Evolutionary conservation across 2,113 vertebrate genomes (phyloP).

Genomic region (Planiliza haematocheilus): DNA sequence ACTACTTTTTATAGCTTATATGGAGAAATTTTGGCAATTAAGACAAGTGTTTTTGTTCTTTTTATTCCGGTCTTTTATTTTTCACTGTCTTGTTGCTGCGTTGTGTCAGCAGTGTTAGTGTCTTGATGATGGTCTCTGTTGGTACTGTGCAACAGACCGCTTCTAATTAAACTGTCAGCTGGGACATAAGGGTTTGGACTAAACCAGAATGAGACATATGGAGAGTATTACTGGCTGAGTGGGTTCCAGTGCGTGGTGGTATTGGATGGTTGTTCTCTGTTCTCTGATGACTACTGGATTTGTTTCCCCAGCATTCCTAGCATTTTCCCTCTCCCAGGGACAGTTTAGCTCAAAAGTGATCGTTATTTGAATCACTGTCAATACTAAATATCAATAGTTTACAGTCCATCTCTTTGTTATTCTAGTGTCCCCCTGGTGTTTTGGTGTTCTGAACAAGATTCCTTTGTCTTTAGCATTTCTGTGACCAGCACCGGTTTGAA

Average conservation of each 20-base stretch:
- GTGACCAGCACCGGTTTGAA: too few relatives aligned
- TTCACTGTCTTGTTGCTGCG: neutral
- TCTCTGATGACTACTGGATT: slow-evolving; percentile 60
- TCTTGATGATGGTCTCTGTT: slow-evolving; percentile 35
- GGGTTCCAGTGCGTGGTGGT: slow-evolving; percentile 60
- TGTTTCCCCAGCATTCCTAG: slow-evolving; percentile 61
- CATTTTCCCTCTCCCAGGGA: slow-evolving; percentile 48
- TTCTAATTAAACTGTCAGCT: slow-evolving; percentile 63
- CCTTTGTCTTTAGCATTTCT: neutral
- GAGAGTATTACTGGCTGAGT: slow-evolving; percentile 65
- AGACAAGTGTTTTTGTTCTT: slow-evolving; percentile 3
- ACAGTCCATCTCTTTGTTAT: neutral
- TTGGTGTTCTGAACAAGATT: slow-evolving; percentile 3
- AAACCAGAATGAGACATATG: slow-evolving; percentile 57
- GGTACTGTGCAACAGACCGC: slow-evolving; percentile 38
- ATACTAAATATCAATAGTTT: slow-evolving; percentile 7
- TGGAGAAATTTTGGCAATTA: slow-evolving; percentile 12
- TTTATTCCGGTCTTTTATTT: neutral
- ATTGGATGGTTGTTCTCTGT: slow-evolving; percentile 48
- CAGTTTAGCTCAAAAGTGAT: slow-evolving; percentile 15
- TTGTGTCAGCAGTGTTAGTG: slow-evolving; percentile 4
- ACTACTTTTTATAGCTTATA: neutral
- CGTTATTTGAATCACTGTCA: slow-evolving; percentile 31
- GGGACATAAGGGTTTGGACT: slow-evolving; percentile 57
- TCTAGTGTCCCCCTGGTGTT: slow-evolving; percentile 6